Evolutionary conservation across 1,140 invertebrate genomes (phyloP).

Genomic region (Pseudomyrmex concolor): DNA sequence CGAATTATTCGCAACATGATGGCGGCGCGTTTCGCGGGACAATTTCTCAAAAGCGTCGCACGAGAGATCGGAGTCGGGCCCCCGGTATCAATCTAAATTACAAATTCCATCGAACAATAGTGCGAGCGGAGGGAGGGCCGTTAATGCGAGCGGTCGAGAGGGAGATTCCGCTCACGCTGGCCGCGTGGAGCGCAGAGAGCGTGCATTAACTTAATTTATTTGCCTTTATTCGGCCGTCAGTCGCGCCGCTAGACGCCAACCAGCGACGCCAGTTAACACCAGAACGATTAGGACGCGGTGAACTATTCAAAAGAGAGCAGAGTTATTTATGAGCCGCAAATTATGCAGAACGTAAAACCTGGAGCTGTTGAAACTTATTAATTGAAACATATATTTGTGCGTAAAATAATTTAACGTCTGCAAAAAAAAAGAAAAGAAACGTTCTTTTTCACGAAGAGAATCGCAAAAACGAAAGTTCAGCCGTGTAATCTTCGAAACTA

Average conservation of each 20-base stretch:
- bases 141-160: slow-evolving; percentile 58
- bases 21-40: slow-evolving; percentile 41
- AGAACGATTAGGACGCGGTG: slow-evolving; percentile 12
- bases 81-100: slow-evolving; percentile 82
- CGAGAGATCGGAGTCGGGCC: slow-evolving; percentile 30
- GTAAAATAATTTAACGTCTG: no score
- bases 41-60: slow-evolving; percentile 52
- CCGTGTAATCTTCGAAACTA: slow-evolving; percentile 70
- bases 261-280: slow-evolving; percentile 67
- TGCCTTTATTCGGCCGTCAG: slow-evolving; percentile 85
- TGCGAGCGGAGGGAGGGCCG: slow-evolving; percentile 53
- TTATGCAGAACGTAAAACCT: background rate
- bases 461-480: background rate
- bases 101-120: slow-evolving; percentile 82
- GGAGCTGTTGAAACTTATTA: slow-evolving; percentile 11
- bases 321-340: slow-evolving; percentile 19
- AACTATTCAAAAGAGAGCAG: background rate
- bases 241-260: slow-evolving; percentile 77
- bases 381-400: background rate
- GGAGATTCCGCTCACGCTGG: slow-evolving; percentile 49
- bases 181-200: slow-evolving; percentile 39
- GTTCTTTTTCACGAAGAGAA: background rate
- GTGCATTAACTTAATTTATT: slow-evolving; percentile 85
- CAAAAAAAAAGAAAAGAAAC: no score
- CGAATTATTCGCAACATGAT: slow-evolving; percentile 48